A percentile compares a stretch with the other conserved stretches of the same genome.
Conservation (phyloP, 2,888 invertebrate species). For the Nephrotoma flavescens region DNA sequence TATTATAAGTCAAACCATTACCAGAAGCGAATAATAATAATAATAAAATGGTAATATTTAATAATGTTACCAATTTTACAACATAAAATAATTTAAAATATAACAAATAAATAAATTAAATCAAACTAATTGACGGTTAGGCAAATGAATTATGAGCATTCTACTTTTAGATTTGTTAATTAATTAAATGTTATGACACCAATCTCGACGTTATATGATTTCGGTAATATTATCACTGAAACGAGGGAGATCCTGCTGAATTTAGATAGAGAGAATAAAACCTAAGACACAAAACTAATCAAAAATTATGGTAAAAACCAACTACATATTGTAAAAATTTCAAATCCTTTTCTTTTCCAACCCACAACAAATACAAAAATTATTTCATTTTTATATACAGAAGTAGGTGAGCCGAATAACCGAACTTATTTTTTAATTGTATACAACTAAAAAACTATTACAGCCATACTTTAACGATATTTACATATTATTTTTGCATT, state of each 20-base stretch:
- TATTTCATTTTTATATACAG: background rate
- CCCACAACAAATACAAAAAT: background rate
- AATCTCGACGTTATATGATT: background rate
- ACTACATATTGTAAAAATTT: background rate
- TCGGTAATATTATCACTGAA: background rate
- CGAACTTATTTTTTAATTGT: too few species aligned
- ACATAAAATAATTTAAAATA: background rate
- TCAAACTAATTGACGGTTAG: background rate
- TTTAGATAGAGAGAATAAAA: background rate
- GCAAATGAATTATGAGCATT: background rate
- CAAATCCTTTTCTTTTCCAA: background rate
- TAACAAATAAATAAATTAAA: background rate
- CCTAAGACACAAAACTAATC: background rate
- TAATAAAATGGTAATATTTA: background rate
- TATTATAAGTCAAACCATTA: conserved; percentile 20
- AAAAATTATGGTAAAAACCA: background rate
- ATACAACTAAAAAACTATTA: too few species aligned
- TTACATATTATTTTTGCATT: too few species aligned
- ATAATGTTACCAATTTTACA: background rate
- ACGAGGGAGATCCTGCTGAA: background rate
- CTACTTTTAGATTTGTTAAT: background rate
- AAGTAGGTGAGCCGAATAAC: too few species aligned
- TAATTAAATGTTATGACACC: background rate
- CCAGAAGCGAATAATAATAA: conserved; percentile 17
- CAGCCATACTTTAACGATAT: too few species aligned